Evolutionary conservation across 2,888 invertebrate genomes (phyloP).

Genomic region (Cephus runcator): DNA sequence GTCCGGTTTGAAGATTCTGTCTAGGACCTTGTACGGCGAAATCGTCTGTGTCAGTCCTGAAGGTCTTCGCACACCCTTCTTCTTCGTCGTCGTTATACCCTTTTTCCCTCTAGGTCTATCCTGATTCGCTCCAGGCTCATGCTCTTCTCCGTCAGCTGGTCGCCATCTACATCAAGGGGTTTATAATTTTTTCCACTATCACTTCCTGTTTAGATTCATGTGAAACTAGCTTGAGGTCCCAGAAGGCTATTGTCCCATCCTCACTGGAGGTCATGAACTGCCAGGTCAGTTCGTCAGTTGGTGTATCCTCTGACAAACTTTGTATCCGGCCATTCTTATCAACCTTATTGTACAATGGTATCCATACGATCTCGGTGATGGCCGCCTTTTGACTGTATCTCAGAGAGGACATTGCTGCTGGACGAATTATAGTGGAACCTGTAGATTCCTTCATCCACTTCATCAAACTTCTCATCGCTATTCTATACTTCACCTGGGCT

Average conservation of each 20-base stretch:
- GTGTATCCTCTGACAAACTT: constrained; percentile 55
- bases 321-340: constrained; percentile 71
- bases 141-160: not conserved
- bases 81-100: not conserved
- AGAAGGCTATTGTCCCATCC: constrained; percentile 77
- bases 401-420: constrained; percentile 73
- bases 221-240: constrained; percentile 72
- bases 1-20: constrained; percentile 73
- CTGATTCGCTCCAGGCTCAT: not conserved
- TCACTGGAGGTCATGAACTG: constrained; percentile 75
- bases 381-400: constrained; percentile 72
- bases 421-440: constrained; percentile 70
- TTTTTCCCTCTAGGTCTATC: not conserved
- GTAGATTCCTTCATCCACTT: constrained; percentile 76
- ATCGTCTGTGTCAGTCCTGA: constrained; percentile 71
- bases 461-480: constrained; percentile 72
- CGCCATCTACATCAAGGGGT: not conserved
- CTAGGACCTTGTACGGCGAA: constrained; percentile 72
- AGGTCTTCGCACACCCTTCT: constrained; percentile 68
- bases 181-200: not conserved
- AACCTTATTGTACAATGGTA: constrained; percentile 72
- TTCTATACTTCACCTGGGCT: constrained; percentile 73
- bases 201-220: not conserved
- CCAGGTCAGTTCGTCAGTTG: constrained; percentile 63
- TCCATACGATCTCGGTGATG: constrained; percentile 77